phyloP scores from a whole-genome alignment of 2,113 vertebrate species.

The Campylorhamphus procurvoides region DNA sequence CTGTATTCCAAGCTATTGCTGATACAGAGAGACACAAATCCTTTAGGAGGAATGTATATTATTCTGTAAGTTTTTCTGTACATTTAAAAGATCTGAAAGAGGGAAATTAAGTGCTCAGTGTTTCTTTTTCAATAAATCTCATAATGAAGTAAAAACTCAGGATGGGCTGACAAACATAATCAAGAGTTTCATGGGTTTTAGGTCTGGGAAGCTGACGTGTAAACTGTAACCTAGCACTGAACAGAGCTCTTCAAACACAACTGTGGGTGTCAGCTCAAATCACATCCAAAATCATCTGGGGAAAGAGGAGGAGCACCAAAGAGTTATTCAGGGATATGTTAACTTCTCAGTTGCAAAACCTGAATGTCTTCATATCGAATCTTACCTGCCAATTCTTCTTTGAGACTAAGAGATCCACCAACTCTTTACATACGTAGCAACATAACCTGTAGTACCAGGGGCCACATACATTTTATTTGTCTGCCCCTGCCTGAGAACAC shows the following conservation, averaged over 20 bases:
- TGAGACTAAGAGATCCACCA: not conserved
- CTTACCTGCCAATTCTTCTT: not conserved
- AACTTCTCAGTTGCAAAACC: not conserved
- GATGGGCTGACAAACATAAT: constrained; percentile 58
- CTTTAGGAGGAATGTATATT: not conserved
- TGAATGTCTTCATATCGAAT: not conserved
- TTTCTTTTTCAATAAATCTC: constrained; percentile 38
- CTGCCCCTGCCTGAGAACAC: not conserved
- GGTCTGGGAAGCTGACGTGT: constrained; percentile 10
- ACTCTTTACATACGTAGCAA: not conserved
- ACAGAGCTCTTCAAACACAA: constrained; percentile 42
- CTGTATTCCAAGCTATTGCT: not conserved
- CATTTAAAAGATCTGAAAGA: not conserved
- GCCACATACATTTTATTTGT: not conserved
- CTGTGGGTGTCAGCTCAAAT: constrained; percentile 37
- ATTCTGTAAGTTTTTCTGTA: not conserved
- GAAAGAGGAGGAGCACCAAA: not conserved
- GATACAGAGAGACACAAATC: not conserved
- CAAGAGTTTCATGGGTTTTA: constrained; percentile 2
- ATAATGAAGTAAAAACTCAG: constrained; percentile 27
- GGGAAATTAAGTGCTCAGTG: not conserved
- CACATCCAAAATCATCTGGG: not conserved
- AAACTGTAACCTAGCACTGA: constrained; percentile 37
- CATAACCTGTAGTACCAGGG: not conserved
- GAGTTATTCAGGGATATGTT: constrained; percentile 27